Conservation (phyloP, 2,113 vertebrate genomes). For the Phoenicopterus ruber region DNA sequence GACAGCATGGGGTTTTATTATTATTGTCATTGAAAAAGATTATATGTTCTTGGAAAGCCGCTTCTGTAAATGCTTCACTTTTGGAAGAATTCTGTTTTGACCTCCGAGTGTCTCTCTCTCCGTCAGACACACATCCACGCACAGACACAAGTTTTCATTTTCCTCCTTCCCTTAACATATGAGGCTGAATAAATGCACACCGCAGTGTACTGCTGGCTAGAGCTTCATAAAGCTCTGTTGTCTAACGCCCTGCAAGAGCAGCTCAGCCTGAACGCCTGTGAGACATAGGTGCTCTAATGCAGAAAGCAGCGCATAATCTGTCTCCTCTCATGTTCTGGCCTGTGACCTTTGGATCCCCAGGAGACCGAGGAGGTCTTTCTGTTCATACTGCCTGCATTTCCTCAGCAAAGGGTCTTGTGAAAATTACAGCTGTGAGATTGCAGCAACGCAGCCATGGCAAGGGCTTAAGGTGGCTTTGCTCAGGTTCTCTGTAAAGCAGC, state of each 20-base stretch:
- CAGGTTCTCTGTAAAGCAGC: not conserved
- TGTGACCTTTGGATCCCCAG: slow-evolving; percentile 13
- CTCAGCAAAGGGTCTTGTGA: not conserved
- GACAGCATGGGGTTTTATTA: not conserved
- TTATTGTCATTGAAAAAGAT: not conserved
- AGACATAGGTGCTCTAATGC: slow-evolving; percentile 9
- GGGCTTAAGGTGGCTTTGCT: not conserved
- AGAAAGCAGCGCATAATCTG: slow-evolving; percentile 12
- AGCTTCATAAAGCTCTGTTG: not conserved
- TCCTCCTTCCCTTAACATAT: not conserved
- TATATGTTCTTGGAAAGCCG: slow-evolving; percentile 40
- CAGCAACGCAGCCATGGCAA: not conserved
- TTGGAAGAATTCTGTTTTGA: not conserved
- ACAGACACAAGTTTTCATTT: not conserved
- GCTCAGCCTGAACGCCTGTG: not conserved
- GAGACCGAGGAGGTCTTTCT: not conserved
- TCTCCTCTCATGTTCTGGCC: not conserved
- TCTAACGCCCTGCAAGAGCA: not conserved
- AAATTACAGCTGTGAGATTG: not conserved
- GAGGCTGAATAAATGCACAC: not conserved
- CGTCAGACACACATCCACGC: rapidly evolving
- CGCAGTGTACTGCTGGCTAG: not conserved
- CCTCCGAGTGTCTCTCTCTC: not conserved
- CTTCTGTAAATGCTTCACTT: not conserved
- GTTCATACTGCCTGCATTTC: not conserved